Evolutionary conservation across 2,797 vertebrate species (phyloP), one percentile per base, ranked within the genome.

Genomic region (Gadopsis bispinosus): DNA sequence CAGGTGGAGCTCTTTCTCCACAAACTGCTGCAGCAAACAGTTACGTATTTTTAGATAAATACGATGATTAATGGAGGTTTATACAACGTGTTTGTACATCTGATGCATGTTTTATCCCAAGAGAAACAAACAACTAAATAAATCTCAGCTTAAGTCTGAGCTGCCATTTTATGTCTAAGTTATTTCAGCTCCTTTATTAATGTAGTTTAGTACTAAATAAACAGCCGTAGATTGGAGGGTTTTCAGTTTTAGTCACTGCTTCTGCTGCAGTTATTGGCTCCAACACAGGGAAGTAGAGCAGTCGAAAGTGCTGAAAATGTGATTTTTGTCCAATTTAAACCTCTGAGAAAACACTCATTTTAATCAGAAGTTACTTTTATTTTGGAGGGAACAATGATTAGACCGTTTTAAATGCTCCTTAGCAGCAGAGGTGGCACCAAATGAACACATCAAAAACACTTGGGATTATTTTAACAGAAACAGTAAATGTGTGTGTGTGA

Each of bases 351-450:
- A 83, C 60, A 75, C 70, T 65, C 35, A 8, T 19, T 59, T 76
- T 39, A 73, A 80, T 60, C 69, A 54, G 14, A 70, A 76, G 58
- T 41, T 73, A 37, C 50, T 77, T 90, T 88, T 85, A 83, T 87
- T 87, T 78, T 82, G 80, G 62, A 76, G 75, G 78, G 60, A 83
- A 84, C 79, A 87, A 60, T 47, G 80, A 81, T 67, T 63, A 68
- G 77, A 84, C 72, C 73, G 33, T 75, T 67, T 84, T 77, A 65
- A 88, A 83, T 62, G 77, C n/a, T 89, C 81, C 77, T 82, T 79
- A 72, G 88, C 87, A 78, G 87, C 84, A 75, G 70, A 79, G 78
- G 68, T 67, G 1, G 59, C 0, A 53, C 64, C 62, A 70, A 68
- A 66, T 58, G 67, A 73, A 79, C 47, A 77, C 35, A 64, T 76